Conservation (phyloP, 2,797 vertebrate genomes). For the Pempheris klunzingeri region DNA sequence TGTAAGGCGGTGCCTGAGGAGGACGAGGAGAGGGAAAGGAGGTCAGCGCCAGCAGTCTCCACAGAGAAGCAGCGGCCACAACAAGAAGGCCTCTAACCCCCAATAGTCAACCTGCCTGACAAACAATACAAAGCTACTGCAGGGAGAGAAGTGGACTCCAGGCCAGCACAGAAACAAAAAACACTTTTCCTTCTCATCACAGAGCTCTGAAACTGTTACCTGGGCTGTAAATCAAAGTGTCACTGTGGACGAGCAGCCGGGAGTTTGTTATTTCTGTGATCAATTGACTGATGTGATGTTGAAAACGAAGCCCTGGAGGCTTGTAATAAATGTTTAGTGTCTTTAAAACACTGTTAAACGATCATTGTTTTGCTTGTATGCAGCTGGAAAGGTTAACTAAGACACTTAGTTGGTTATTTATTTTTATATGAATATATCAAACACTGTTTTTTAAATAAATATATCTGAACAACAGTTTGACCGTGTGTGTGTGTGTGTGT, state of each 20-base stretch:
- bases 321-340: conserved; percentile 23
- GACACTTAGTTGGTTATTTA: conserved; percentile 64
- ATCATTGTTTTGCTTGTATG: conserved; percentile 32
- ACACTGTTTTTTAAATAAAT: conserved; percentile 59
- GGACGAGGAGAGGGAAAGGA: conserved; percentile 42
- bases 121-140: conserved; percentile 31
- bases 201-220: conserved; percentile 7
- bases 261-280: conserved; percentile 18
- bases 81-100: conserved; percentile 32
- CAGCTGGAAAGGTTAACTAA: conserved; percentile 43
- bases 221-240: conserved; percentile 28
- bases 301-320: conserved; percentile 70
- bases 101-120: conserved; percentile 28
- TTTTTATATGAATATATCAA: conserved; percentile 63
- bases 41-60: conserved; percentile 21
- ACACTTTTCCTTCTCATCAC: no score
- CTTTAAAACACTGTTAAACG: conserved; percentile 37
- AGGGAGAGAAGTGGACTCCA: conserved; percentile 14
- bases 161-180: background rate
- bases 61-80: conserved; percentile 51
- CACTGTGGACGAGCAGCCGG: background rate
- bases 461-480: conserved; percentile 31
- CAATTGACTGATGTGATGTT: conserved; percentile 38
- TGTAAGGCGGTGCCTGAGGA: conserved; percentile 69
- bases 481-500: conserved; percentile 25